Percentiles rank a stretch among this genome's conserved stretches.
These are phyloP conservation scores for Sigmodon hispidus DNA, from an alignment of 2,113 vertebrate genomes.

Conservation along the genomic window DNA sequence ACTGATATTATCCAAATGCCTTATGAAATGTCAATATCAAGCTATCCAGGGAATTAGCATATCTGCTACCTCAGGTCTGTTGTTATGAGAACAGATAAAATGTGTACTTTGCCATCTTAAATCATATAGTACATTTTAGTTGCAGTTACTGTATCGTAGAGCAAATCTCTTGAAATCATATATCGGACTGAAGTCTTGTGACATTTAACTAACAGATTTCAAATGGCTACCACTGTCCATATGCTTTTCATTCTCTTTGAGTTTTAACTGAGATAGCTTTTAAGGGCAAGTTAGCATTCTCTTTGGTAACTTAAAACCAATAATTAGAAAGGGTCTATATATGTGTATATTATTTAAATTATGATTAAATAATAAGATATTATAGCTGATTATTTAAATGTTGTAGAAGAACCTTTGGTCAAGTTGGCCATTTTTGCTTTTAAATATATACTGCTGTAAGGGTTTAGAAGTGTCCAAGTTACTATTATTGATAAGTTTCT, in stretches of 20 bases:
- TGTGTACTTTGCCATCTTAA: not conserved
- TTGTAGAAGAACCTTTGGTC: not conserved
- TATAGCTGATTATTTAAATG: not conserved
- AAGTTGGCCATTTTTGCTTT: slow-evolving; percentile 25
- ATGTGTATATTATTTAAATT: slow-evolving; percentile 7
- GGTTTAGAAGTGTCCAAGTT: not conserved
- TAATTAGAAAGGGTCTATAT: not conserved
- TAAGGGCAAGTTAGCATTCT: not conserved
- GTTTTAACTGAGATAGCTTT: slow-evolving; percentile 3
- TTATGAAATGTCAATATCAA: not conserved
- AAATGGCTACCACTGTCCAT: no score
- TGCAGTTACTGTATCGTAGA: not conserved
- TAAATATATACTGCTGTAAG: slow-evolving; percentile 21
- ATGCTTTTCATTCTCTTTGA: not conserved
- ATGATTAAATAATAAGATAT: no score
- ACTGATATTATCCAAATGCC: not conserved
- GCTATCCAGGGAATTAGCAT: not conserved
- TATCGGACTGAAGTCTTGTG: not conserved
- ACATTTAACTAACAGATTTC: not conserved
- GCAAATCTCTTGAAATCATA: not conserved
- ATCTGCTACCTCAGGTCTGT: not conserved
- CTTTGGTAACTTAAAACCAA: not conserved
- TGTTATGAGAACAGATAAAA: not conserved
- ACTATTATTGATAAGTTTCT: slow-evolving; percentile 18
- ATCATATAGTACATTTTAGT: not conserved